Evolutionary conservation across 2,888 invertebrate genomes (phyloP).

Genomic region (Diachrysia chrysitis): DNA sequence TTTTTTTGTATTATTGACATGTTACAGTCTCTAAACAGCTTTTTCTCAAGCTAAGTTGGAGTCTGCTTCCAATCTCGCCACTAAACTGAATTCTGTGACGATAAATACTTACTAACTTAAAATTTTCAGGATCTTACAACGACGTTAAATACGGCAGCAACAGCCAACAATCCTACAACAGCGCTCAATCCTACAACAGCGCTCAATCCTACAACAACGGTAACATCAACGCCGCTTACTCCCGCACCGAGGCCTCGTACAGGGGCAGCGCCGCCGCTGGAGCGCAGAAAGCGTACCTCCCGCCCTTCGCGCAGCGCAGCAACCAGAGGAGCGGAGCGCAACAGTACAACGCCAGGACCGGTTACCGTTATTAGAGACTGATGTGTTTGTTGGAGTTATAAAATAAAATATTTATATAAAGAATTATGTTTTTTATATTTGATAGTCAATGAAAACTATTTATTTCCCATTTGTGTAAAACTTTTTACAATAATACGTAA

Average conservation of each 20-base stretch:
- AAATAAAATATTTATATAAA: constrained; percentile 42
- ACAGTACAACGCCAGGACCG: constrained; percentile 68
- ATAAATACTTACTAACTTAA: not conserved
- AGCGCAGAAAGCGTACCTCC: constrained; percentile 70
- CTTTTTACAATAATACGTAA: no score
- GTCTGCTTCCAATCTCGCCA: no score
- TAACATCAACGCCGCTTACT: constrained; percentile 33
- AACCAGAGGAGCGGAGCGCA: constrained; percentile 52
- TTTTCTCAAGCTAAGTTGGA: no score
- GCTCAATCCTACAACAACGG: constrained; percentile 52
- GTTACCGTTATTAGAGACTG: constrained; percentile 67
- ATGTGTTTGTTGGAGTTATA: constrained; percentile 33
- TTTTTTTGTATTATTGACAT: no score
- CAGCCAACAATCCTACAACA: constrained; percentile 34
- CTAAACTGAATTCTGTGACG: no score
- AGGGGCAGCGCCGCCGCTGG: constrained; percentile 15
- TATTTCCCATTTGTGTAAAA: no score
- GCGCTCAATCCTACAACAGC: constrained; percentile 22
- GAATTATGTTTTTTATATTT: not conserved
- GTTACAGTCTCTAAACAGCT: no score
- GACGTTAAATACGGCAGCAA: constrained; percentile 70
- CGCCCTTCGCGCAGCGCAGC: constrained; percentile 63
- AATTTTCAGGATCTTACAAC: constrained; percentile 76
- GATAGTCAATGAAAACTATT: no score
- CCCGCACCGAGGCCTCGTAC: constrained; percentile 65